Conservation (phyloP, 2,888 invertebrate genomes). For the Acleris sparsana region DNA sequence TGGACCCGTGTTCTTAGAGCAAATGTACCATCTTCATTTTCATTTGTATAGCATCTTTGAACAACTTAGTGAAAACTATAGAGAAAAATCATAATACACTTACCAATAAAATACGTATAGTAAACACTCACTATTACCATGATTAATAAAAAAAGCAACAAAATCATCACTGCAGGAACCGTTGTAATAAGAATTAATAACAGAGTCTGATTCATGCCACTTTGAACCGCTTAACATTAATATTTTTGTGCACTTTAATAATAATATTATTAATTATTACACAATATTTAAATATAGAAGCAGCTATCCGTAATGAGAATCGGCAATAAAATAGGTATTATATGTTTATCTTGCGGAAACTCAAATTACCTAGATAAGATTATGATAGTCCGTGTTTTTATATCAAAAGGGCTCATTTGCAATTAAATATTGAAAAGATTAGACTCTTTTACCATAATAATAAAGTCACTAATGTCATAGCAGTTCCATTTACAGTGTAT, state of each 20-base stretch:
- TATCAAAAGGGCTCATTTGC: too few species aligned
- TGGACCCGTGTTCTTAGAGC: too few species aligned
- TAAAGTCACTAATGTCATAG: too few species aligned
- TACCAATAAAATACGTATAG: constrained; percentile 7
- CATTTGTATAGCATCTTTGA: too few species aligned
- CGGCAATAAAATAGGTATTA: neutral
- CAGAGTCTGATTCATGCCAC: constrained; percentile 24
- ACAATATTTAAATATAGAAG: too few species aligned
- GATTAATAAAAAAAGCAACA: constrained; percentile 30
- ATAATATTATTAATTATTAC: neutral
- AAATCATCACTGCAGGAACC: constrained; percentile 38
- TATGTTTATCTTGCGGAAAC: constrained; percentile 6
- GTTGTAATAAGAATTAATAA: constrained; percentile 36
- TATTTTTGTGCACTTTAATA: neutral
- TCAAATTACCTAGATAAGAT: too few species aligned
- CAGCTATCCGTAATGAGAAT: too few species aligned
- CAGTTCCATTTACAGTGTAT: too few species aligned
- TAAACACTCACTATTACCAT: neutral
- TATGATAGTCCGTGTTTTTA: too few species aligned
- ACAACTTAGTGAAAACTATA: neutral
- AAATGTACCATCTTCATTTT: too few species aligned
- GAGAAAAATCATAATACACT: neutral
- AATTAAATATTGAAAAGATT: too few species aligned
- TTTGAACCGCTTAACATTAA: neutral
- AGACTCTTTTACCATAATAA: too few species aligned